These are phyloP conservation scores for Thymelicus acteon DNA, from an alignment of 2,888 invertebrate genomes.

Conservation along the genomic window DNA sequence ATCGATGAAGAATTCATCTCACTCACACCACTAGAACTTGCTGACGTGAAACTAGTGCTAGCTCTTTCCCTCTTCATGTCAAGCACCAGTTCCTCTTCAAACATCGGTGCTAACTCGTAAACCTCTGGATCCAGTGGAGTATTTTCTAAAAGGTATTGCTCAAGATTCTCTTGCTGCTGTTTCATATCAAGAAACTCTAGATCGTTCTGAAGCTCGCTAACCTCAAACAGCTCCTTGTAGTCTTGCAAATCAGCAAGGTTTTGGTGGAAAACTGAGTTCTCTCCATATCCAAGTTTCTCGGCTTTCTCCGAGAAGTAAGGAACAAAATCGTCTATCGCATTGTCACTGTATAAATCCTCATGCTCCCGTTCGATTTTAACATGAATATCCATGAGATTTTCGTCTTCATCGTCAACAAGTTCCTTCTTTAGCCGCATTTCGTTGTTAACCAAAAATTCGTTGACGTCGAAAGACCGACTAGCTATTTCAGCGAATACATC, in stretches of 20 bases:
- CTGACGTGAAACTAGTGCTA: conserved; percentile 80
- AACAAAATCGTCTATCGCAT: conserved; percentile 75
- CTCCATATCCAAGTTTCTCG: conserved; percentile 67
- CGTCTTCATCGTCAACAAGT: conserved; percentile 48
- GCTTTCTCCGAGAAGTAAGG: conserved; percentile 70
- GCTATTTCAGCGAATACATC: conserved; percentile 76
- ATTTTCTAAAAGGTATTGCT: conserved; percentile 75
- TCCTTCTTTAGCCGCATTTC: conserved; percentile 77
- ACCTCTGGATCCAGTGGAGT: conserved; percentile 73
- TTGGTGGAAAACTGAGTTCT: conserved; percentile 81
- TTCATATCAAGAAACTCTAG: conserved; percentile 74
- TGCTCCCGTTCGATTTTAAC: conserved; percentile 68
- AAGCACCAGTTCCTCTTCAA: conserved; percentile 71
- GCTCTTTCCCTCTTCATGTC: conserved; percentile 78
- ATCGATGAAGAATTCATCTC: conserved; percentile 71
- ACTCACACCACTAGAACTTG: conserved; percentile 79
- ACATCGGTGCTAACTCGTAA: conserved; percentile 71
- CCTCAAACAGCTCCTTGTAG: conserved; percentile 74
- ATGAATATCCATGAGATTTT: conserved; percentile 51
- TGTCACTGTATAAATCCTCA: conserved; percentile 73
- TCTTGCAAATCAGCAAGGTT: conserved; percentile 85
- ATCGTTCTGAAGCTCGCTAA: conserved; percentile 69
- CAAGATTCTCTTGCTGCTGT: conserved; percentile 69
- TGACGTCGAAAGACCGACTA: conserved; percentile 75
- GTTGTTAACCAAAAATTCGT: conserved; percentile 70